phyloP scores from a whole-genome alignment of 1,140 invertebrate genomes.

The Archivesica marissinica region DNA sequence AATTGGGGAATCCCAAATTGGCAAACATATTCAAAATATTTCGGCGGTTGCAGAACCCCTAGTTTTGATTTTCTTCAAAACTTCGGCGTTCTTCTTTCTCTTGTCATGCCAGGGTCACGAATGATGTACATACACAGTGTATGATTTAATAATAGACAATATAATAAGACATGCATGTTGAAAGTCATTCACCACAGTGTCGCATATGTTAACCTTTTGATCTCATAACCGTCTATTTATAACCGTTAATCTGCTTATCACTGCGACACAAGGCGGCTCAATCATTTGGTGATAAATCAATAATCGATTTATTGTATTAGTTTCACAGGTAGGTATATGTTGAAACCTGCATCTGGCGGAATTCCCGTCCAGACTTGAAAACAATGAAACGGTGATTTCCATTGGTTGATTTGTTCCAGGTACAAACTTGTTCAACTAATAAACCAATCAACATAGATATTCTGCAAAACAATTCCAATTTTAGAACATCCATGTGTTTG shows the following conservation, averaged over 20 bases:
- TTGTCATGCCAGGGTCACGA: too few species aligned
- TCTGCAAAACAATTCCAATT: constrained; percentile 33
- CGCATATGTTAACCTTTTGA: constrained; percentile 18
- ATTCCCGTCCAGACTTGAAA: constrained; percentile 45
- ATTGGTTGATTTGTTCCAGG: constrained; percentile 39
- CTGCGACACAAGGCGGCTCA: constrained; percentile 15
- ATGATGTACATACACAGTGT: too few species aligned
- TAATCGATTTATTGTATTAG: constrained; percentile 26
- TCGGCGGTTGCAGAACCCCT: too few species aligned
- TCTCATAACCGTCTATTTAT: constrained; percentile 52
- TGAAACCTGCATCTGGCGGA: constrained; percentile 49
- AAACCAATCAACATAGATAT: constrained; percentile 1
- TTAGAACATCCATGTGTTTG: constrained; percentile 43
- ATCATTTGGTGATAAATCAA: constrained; percentile 39
- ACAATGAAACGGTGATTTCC: constrained; percentile 38
- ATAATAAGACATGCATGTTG: background rate
- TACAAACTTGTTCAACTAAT: constrained; percentile 33
- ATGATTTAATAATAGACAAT: background rate
- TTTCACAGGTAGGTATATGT: constrained; percentile 33
- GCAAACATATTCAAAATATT: too few species aligned
- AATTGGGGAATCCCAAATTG: too few species aligned
- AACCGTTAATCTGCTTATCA: constrained; percentile 51
- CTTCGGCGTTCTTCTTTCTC: too few species aligned
- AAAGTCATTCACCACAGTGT: constrained; percentile 4
- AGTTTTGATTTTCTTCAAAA: too few species aligned